Evolutionary conservation across 35 echinoderm and acorn worm species (phyloP).

Genomic region (Strongylocentrotus purpuratus): DNA sequence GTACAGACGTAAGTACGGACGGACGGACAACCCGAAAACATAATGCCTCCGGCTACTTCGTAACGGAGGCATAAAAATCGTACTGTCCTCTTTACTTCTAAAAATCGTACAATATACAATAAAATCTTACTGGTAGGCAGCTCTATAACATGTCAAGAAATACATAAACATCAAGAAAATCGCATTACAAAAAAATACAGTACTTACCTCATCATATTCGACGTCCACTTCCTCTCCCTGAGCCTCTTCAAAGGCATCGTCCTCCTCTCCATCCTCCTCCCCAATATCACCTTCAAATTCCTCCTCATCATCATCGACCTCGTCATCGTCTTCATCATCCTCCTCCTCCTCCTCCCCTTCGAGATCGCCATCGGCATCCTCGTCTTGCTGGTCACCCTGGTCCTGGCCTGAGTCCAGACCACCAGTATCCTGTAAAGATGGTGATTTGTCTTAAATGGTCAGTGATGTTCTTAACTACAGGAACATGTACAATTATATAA

Average conservation of each 20-base stretch:
- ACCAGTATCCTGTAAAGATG: constrained; percentile 27
- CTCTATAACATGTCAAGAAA: too few relatives aligned
- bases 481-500: too few relatives aligned
- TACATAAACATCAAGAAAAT: not conserved
- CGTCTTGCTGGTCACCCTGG: not conserved
- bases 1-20: too few relatives aligned
- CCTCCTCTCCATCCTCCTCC: constrained; percentile 42
- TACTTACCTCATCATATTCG: constrained; percentile 23
- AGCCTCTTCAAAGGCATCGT: constrained; percentile 9
- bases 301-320: constrained; percentile 66
- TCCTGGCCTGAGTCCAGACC: not conserved
- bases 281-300: constrained; percentile 55
- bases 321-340: constrained; percentile 62
- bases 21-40: too few relatives aligned
- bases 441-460: not conserved
- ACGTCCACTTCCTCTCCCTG: not conserved
- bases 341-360: constrained; percentile 65
- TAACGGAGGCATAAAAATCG: too few relatives aligned
- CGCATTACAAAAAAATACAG: not conserved
- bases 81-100: too few relatives aligned
- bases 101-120: too few relatives aligned
- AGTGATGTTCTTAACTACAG: not conserved
- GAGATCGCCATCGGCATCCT: constrained; percentile 51
- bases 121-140: too few relatives aligned
- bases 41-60: too few relatives aligned